Conservation (phyloP, 37 sponge, comb jelly and placozoan genomes). For the Axinella damicornis region DNA sequence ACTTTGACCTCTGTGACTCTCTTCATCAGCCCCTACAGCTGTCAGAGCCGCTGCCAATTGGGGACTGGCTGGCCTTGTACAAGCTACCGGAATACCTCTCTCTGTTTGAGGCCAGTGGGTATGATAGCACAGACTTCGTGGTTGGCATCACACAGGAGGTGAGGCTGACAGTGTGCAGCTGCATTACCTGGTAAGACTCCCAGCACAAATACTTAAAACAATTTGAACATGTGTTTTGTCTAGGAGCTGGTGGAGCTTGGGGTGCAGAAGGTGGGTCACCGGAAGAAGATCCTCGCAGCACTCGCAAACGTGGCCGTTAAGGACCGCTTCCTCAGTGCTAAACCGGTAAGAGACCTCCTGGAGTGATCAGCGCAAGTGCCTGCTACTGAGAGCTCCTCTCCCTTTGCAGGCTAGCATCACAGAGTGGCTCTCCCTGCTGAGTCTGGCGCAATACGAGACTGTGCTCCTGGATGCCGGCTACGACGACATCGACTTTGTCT, state of each 20-base stretch:
- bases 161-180: too few relatives aligned
- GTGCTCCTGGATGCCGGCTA: slow-evolving; percentile 84
- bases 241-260: slow-evolving; percentile 88
- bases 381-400: neutral
- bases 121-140: slow-evolving; percentile 76
- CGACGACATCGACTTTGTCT: slow-evolving; percentile 93
- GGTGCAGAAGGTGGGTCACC: slow-evolving; percentile 84
- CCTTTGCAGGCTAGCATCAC: slow-evolving; percentile 53
- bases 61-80: slow-evolving; percentile 73
- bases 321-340: slow-evolving; percentile 52
- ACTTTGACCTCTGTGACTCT: too few relatives aligned
- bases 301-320: slow-evolving; percentile 43
- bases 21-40: slow-evolving; percentile 19
- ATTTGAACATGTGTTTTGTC: neutral
- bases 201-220: too few relatives aligned
- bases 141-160: slow-evolving; percentile 73
- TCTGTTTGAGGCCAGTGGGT: slow-evolving; percentile 69
- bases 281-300: slow-evolving; percentile 83
- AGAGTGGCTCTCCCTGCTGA: slow-evolving; percentile 70
- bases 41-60: slow-evolving; percentile 62
- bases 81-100: slow-evolving; percentile 77
- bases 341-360: slow-evolving; percentile 68
- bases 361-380: neutral
- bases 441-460: slow-evolving; percentile 63
- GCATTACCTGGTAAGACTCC: too few relatives aligned